Conservation (phyloP, 2,888 invertebrate genomes). For the Eupelmus urozonus region DNA sequence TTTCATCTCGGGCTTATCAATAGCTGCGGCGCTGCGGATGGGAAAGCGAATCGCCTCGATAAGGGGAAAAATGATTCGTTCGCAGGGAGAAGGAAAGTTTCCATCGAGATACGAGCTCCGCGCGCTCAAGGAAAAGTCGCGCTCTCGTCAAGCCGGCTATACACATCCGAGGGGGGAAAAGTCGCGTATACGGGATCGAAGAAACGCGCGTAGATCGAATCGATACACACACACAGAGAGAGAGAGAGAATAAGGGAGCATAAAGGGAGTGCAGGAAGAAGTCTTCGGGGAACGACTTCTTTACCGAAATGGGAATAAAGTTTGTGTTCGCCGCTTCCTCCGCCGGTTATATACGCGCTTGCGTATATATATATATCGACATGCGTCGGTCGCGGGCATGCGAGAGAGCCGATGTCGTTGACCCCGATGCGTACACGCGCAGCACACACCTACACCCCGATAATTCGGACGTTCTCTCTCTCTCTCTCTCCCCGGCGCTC, state of each 20-base stretch:
- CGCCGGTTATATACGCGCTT: constrained; percentile 18
- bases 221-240: neutral
- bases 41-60: neutral
- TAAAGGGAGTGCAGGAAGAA: constrained; percentile 23
- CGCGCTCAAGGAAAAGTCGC: too few species aligned
- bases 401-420: constrained; percentile 49
- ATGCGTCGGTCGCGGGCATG: constrained; percentile 28
- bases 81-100: neutral
- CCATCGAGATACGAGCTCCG: too few species aligned
- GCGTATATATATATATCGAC: constrained; percentile 28
- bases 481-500: constrained; percentile 5
- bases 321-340: constrained; percentile 10
- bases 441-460: constrained; percentile 51
- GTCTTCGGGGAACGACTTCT: constrained; percentile 40
- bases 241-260: neutral
- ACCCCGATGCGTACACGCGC: constrained; percentile 24
- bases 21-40: neutral
- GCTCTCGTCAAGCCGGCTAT: too few species aligned
- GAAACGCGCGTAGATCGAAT: neutral
- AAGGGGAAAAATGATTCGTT: constrained; percentile 1
- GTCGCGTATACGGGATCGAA: neutral
- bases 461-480: constrained; percentile 51
- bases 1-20: constrained; percentile 2
- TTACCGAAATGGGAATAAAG: constrained; percentile 52
- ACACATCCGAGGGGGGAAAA: too few species aligned